A percentile compares a stretch with the other conserved stretches of the same genome.
phyloP scores from a whole-genome alignment of 2,888 invertebrate genomes.

The Eupithecia tripunctaria region DNA sequence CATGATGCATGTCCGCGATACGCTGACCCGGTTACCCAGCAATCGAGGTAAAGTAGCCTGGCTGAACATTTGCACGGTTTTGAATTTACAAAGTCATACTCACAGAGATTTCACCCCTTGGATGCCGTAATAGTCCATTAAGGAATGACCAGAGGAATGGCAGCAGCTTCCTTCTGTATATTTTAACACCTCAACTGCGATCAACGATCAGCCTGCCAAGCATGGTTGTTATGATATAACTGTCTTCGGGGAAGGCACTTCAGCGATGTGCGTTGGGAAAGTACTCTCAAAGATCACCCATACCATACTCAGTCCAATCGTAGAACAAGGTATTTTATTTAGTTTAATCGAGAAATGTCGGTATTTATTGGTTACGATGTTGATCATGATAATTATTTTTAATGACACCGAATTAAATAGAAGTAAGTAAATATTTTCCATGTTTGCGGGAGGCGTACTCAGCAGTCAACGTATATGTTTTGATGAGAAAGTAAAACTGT shows the following conservation, averaged over 20 bases:
- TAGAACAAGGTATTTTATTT: not conserved
- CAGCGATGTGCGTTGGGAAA: too few species aligned
- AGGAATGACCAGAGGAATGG: too few species aligned
- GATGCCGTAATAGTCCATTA: not conserved
- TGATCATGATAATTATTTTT: not conserved
- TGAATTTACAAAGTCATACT: not conserved
- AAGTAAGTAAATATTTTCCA: not conserved
- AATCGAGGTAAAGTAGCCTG: constrained; percentile 19
- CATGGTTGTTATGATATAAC: too few species aligned
- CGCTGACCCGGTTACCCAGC: constrained; percentile 31
- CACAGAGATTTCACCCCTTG: not conserved
- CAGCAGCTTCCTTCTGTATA: too few species aligned
- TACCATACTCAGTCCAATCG: not conserved
- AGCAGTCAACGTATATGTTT: too few species aligned
- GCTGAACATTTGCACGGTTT: not conserved
- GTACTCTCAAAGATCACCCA: too few species aligned
- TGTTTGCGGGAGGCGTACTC: not conserved
- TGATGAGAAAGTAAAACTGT: not conserved
- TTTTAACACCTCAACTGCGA: too few species aligned
- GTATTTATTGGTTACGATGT: not conserved
- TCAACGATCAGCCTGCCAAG: too few species aligned
- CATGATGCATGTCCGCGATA: constrained; percentile 38
- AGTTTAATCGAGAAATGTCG: not conserved
- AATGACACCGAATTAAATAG: not conserved
- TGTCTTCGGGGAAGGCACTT: too few species aligned